phyloP scores from a whole-genome alignment of 1,140 invertebrate genomes.

The Drosophila funebris region DNA sequence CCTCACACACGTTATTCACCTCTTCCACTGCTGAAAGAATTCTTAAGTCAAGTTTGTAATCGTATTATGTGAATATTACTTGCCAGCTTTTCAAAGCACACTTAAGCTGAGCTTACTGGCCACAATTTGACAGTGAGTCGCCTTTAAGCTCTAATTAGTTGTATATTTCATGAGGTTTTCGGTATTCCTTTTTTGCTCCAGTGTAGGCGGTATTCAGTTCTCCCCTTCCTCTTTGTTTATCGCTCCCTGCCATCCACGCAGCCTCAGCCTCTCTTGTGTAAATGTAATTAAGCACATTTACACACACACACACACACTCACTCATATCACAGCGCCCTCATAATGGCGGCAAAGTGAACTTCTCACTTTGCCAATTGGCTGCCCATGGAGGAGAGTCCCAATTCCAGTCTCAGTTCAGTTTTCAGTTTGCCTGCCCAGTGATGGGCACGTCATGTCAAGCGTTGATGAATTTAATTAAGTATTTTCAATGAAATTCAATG shows the following conservation, averaged over 20 bases:
- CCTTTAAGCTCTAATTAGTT: constrained; percentile 26
- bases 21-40: background rate
- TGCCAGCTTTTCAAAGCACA: constrained; percentile 6
- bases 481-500: constrained; percentile 76
- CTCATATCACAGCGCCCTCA: constrained; percentile 36
- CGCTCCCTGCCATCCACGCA: no score
- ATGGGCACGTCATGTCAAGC: constrained; percentile 67
- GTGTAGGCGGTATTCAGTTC: constrained; percentile 7
- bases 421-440: constrained; percentile 12
- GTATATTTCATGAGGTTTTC: constrained; percentile 19
- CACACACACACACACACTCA: constrained; percentile 5
- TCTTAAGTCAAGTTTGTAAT: constrained; percentile 18
- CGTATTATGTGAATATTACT: constrained; percentile 13
- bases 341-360: constrained; percentile 72
- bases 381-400: constrained; percentile 21
- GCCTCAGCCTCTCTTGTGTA: constrained; percentile 60
- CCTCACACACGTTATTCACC: background rate
- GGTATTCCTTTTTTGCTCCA: background rate
- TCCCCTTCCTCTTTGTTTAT: background rate
- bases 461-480: constrained; percentile 82
- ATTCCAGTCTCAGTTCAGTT: background rate
- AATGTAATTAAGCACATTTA: constrained; percentile 76
- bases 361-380: constrained; percentile 74
- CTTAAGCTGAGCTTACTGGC: constrained; percentile 13
- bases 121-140: constrained; percentile 18